Conservation (phyloP, 2,113 vertebrate genomes). For the Andinoacara biseriatus region DNA sequence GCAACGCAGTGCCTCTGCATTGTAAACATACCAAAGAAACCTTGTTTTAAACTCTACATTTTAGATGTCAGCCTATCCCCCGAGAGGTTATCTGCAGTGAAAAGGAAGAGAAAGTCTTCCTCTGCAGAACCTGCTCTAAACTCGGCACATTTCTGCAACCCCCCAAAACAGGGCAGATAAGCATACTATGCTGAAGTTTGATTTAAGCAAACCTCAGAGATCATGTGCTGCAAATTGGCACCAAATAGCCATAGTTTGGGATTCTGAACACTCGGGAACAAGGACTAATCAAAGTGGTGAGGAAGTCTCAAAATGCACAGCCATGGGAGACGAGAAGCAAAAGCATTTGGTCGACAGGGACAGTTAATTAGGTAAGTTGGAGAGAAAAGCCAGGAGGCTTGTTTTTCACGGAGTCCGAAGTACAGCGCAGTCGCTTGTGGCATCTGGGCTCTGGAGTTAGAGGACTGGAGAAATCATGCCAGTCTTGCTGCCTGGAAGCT, state of each 20-base stretch:
- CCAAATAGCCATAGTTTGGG: neutral
- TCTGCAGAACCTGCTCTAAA: constrained; percentile 36
- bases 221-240: neutral
- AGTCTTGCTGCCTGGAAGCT: constrained; percentile 67
- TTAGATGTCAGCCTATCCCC: constrained; percentile 23
- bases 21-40: constrained; percentile 1
- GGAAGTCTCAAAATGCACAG: constrained; percentile 28
- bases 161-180: constrained; percentile 9
- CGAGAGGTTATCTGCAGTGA: constrained; percentile 32
- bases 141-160: neutral
- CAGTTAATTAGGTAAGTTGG: constrained; percentile 68
- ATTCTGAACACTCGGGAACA: constrained; percentile 8
- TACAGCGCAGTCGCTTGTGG: constrained; percentile 42
- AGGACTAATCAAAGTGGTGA: constrained; percentile 24
- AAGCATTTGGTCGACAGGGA: constrained; percentile 15
- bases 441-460: constrained; percentile 23
- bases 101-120: neutral
- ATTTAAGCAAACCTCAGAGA: constrained; percentile 40
- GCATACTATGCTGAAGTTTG: constrained; percentile 2
- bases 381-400: constrained; percentile 53
- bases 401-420: constrained; percentile 48
- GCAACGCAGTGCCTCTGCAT: neutral
- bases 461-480: constrained; percentile 50
- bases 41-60: constrained; percentile 19
- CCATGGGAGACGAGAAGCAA: constrained; percentile 14